Base-by-base conservation (phyloP, 2,797 vertebrate genomes). In the Euthynnus affinis region DNA sequence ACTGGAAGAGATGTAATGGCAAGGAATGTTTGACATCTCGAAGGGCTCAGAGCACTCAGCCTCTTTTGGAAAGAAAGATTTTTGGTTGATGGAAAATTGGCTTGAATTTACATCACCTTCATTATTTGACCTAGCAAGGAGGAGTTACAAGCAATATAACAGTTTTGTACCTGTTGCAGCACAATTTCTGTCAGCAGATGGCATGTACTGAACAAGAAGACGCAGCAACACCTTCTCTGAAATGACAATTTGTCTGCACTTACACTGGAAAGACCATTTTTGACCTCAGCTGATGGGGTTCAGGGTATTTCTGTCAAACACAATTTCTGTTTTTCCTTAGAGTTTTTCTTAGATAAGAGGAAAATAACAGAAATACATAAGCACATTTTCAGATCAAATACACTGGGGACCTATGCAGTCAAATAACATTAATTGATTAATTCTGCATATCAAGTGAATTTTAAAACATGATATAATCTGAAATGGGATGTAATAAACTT, bases 51-150 rank as follows among this genome's bases (percentile, higher is more conserved):
- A 29, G 49, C 65, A 68, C 61, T 86, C 76, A 67, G 78, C 57
- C 70, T 82, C 52, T 52, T 74, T 85, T 71, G 66, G 71, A 84
- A 74, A 46, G 56, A 68, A 56, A 49, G 37, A 82, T 69, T 81
- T 81, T 64, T 66, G 81, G 80, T 83, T 34, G 29, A 80, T 82
- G 65, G 82, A 80, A 88, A 87, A 89, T 83, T 78, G 74, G 18
- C 60, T 84, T 76, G 80, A 64, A 91, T 91, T 92, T 87, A 80
- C 83, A 89, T 90, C 84, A 78, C 72, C 87, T 89, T 92, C 85
- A 88, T 94, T 92, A 90, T 93, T 92, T 89, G 69, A 81, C 53
- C 44, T 22, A 32, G 72, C 23, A 72, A 69, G 68, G 53, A 75
- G 64, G 81, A 82, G 66, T 77, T 80, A 80, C 76, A 87, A 74